phyloP scores from a whole-genome alignment of 2,797 vertebrate species.

The Scolopax bukidnonensis region DNA sequence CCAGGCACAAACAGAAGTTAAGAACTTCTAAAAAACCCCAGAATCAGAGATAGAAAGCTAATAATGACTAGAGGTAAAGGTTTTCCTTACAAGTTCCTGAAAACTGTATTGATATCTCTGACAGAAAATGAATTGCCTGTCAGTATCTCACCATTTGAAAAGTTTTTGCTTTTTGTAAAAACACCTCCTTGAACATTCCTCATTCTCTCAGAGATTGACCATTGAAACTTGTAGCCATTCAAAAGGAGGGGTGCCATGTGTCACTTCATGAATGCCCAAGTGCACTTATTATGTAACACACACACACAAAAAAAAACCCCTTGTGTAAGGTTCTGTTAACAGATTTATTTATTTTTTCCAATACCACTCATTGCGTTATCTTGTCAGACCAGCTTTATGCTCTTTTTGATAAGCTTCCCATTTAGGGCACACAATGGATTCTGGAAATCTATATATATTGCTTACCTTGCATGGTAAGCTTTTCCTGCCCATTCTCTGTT shows the following conservation, averaged over 20 bases:
- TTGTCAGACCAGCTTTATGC: background rate
- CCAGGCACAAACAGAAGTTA: background rate
- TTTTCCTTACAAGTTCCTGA: background rate
- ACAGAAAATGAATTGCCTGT: background rate
- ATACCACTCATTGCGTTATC: background rate
- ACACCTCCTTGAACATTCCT: background rate
- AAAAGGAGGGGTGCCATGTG: background rate
- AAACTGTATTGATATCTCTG: background rate
- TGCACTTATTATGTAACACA: background rate
- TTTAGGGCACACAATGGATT: background rate
- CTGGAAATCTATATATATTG: background rate
- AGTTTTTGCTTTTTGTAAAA: background rate
- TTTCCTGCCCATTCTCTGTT: background rate
- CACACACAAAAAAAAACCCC: background rate
- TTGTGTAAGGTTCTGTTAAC: background rate
- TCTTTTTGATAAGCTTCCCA: conserved; percentile 2
- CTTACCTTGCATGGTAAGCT: background rate
- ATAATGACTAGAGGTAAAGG: background rate
- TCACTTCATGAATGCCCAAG: background rate
- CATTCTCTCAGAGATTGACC: background rate
- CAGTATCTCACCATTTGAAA: background rate
- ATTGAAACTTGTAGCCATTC: background rate
- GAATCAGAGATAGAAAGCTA: background rate
- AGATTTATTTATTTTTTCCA: background rate
- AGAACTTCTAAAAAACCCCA: background rate